phyloP scores from a whole-genome alignment of 2,888 invertebrate species.

The Drosophila histrio region DNA sequence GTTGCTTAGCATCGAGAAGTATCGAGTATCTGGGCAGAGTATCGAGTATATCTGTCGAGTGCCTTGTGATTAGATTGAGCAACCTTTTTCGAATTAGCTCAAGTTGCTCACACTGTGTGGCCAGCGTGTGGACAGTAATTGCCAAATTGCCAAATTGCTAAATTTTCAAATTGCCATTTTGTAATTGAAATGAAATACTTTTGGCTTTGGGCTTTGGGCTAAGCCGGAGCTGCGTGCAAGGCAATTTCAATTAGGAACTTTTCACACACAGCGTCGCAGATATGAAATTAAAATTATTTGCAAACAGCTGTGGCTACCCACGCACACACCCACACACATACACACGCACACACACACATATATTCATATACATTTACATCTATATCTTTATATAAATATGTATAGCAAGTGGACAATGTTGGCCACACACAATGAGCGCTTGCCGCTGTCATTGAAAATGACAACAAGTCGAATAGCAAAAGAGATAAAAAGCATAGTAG shows the following conservation, averaged over 20 bases:
- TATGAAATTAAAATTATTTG: slow-evolving; percentile 78
- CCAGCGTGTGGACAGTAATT: slow-evolving; percentile 7
- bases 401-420: slow-evolving; percentile 29
- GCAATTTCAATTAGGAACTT: slow-evolving; percentile 75
- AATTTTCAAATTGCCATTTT: slow-evolving; percentile 58
- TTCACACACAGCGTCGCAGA: slow-evolving; percentile 48
- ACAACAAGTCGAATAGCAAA: slow-evolving; percentile 57
- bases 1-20: slow-evolving; percentile 11
- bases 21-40: slow-evolving; percentile 1
- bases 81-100: slow-evolving; percentile 35
- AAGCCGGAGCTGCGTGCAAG: slow-evolving; percentile 11
- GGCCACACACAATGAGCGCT: slow-evolving; percentile 53
- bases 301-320: slow-evolving; percentile 64
- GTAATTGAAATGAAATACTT: slow-evolving; percentile 76
- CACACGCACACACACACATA: slow-evolving; percentile 1
- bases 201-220: slow-evolving; percentile 5
- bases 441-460: slow-evolving; percentile 71
- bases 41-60: slow-evolving; percentile 12
- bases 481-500: slow-evolving; percentile 14
- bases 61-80: slow-evolving; percentile 19
- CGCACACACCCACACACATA: slow-evolving; percentile 14
- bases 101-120: slow-evolving; percentile 23
- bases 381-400: slow-evolving; percentile 5
- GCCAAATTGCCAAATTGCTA: slow-evolving; percentile 23
- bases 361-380: background rate